A percentile compares a stretch with the other conserved stretches of the same genome.
phyloP scores from a whole-genome alignment of 2,888 invertebrate genomes.

The Idaea aversata region DNA sequence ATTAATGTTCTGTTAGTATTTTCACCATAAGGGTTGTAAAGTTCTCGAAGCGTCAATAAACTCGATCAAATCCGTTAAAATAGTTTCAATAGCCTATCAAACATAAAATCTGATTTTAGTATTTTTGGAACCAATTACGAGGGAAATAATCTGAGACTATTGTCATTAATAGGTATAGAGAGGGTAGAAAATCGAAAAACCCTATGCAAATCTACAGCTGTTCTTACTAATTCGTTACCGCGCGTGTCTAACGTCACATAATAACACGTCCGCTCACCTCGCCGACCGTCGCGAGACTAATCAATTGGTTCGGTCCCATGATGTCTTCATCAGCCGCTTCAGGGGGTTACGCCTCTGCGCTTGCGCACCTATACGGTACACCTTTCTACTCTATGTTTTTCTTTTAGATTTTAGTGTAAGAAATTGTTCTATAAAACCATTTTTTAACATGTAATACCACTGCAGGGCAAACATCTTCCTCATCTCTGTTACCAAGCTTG shows the following conservation, averaged over 20 bases:
- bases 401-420: not conserved
- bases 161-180: not conserved
- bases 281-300: conserved; percentile 74
- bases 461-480: too few relatives aligned
- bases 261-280: conserved; percentile 65
- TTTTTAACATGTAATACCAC: too few relatives aligned
- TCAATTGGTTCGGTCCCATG: conserved; percentile 75
- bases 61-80: too few relatives aligned
- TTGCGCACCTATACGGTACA: conserved; percentile 44
- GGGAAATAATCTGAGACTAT: too few relatives aligned
- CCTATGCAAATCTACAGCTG: conserved; percentile 28
- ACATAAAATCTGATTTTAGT: too few relatives aligned
- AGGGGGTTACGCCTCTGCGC: conserved; percentile 73
- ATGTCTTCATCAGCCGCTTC: conserved; percentile 78
- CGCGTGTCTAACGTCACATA: conserved; percentile 75
- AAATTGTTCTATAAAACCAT: too few relatives aligned
- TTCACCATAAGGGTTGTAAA: too few relatives aligned
- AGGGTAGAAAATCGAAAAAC: not conserved
- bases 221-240: conserved; percentile 41
- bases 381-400: conserved; percentile 29
- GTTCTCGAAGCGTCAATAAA: too few relatives aligned
- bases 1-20: too few relatives aligned
- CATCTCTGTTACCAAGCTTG: too few relatives aligned
- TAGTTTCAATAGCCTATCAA: too few relatives aligned
- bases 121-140: too few relatives aligned